phyloP scores from a whole-genome alignment of 2,797 vertebrate genomes.

The Monodelphis domestica region DNA sequence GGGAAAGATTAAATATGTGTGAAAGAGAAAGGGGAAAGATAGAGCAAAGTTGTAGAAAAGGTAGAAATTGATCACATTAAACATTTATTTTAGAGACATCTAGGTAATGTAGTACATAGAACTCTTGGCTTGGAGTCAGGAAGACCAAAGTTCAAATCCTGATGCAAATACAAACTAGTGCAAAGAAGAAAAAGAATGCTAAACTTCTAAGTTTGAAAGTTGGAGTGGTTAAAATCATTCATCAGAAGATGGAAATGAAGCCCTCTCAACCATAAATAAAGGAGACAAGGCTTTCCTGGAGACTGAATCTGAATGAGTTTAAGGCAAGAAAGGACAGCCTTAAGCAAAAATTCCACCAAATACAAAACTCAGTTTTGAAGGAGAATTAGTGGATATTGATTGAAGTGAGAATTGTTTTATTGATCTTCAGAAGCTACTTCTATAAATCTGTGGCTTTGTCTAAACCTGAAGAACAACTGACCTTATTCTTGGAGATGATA shows the following conservation, averaged over 20 bases:
- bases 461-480: too few species aligned
- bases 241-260: conserved; percentile 93
- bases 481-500: too few species aligned
- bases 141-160: too few species aligned
- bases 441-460: too few species aligned
- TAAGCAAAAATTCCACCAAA: conserved; percentile 93
- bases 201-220: conserved; percentile 93
- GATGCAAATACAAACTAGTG: conserved; percentile 49
- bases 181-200: conserved; percentile 91
- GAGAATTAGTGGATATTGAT: conserved; percentile 90
- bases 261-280: conserved; percentile 90
- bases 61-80: background rate
- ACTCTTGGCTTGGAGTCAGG: too few species aligned
- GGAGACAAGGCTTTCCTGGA: conserved; percentile 90
- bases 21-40: background rate
- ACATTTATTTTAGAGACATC: background rate
- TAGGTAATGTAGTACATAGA: too few species aligned
- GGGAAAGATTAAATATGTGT: background rate
- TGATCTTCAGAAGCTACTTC: too few species aligned
- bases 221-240: conserved; percentile 88
- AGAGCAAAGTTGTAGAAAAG: background rate
- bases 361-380: conserved; percentile 92
- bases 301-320: conserved; percentile 92
- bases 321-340: conserved; percentile 90
- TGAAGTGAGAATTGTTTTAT: conserved; percentile 80